A percentile compares a stretch with the other conserved stretches of the same genome.
These are phyloP conservation scores for Incurvaria masculella DNA, from an alignment of 2,888 invertebrate species.

Conservation along the genomic window DNA sequence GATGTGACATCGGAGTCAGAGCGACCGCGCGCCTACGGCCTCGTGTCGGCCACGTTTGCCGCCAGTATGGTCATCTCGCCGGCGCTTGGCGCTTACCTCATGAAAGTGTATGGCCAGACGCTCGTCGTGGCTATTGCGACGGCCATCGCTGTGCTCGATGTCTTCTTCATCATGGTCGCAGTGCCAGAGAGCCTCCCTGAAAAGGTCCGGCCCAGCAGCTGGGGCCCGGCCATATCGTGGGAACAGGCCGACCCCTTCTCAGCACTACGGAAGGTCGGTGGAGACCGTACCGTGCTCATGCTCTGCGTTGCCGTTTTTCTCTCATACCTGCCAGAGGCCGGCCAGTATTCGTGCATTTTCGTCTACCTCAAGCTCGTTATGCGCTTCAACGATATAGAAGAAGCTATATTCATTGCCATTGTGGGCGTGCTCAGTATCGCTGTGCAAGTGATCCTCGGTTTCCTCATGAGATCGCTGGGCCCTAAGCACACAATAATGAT, in stretches of 20 bases:
- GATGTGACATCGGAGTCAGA: slow-evolving; percentile 98
- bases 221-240: slow-evolving; percentile 91
- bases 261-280: slow-evolving; percentile 86
- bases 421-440: slow-evolving; percentile 95
- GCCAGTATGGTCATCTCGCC: slow-evolving; percentile 99
- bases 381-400: slow-evolving; percentile 93
- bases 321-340: slow-evolving; percentile 97
- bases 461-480: slow-evolving; percentile 81
- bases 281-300: slow-evolving; percentile 94
- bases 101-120: slow-evolving; percentile 79
- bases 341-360: slow-evolving; percentile 99
- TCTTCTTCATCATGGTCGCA: slow-evolving; percentile 96
- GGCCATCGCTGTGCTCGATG: slow-evolving; percentile 92
- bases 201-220: slow-evolving; percentile 73
- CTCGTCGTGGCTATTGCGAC: slow-evolving; percentile 94
- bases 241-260: slow-evolving; percentile 98
- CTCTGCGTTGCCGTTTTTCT: slow-evolving; percentile 96
- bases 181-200: slow-evolving; percentile 98
- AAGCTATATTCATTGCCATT: slow-evolving; percentile 96
- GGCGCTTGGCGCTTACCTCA: slow-evolving; percentile 87
- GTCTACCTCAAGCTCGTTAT: slow-evolving; percentile 97
- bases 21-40: slow-evolving; percentile 91
- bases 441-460: slow-evolving; percentile 86
- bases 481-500: slow-evolving; percentile 97
- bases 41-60: slow-evolving; percentile 98